A percentile compares a stretch with the other conserved stretches of the same genome.
These are phyloP conservation scores for Stigmatopora argus DNA, from an alignment of 2,113 vertebrate genomes.

Conservation along the genomic window DNA sequence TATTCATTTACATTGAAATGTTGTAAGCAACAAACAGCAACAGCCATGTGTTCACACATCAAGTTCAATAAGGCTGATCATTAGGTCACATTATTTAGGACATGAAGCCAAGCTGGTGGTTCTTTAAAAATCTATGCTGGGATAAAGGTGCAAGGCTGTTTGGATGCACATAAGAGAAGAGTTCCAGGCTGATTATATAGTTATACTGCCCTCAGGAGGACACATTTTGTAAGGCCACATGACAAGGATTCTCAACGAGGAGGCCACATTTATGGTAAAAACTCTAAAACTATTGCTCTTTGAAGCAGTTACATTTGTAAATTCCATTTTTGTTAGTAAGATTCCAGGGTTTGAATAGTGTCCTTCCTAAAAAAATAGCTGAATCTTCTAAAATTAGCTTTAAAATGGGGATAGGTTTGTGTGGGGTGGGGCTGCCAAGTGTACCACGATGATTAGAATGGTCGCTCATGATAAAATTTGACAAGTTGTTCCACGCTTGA, in stretches of 20 bases:
- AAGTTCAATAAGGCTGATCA: slow-evolving; percentile 7
- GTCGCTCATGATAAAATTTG: background rate
- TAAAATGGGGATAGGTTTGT: background rate
- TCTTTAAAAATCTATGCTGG: background rate
- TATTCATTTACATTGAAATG: slow-evolving; percentile 36
- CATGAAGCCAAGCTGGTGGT: slow-evolving; percentile 10
- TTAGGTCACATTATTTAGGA: background rate
- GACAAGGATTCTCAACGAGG: slow-evolving; percentile 17
- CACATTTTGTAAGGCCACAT: slow-evolving; percentile 38
- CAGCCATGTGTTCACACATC: slow-evolving; percentile 20
- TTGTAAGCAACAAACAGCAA: slow-evolving; percentile 14
- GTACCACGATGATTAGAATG: background rate
- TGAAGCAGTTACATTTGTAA: background rate
- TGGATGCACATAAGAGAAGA: background rate
- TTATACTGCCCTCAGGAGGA: slow-evolving; percentile 48
- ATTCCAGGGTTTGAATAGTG: slow-evolving; percentile 30
- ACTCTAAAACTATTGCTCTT: background rate
- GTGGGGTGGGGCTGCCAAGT: background rate
- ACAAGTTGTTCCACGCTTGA: slow-evolving; percentile 30
- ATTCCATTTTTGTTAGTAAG: slow-evolving; percentile 2
- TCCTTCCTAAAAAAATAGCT: slow-evolving; percentile 17
- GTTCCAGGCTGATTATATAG: background rate
- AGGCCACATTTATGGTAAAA: background rate
- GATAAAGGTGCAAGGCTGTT: slow-evolving; percentile 1
- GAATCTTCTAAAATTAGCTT: slow-evolving; percentile 22